Percentiles rank a stretch among this genome's conserved stretches.
Conservation (phyloP, 2,797 vertebrate genomes). For the Rhincodon typus region DNA sequence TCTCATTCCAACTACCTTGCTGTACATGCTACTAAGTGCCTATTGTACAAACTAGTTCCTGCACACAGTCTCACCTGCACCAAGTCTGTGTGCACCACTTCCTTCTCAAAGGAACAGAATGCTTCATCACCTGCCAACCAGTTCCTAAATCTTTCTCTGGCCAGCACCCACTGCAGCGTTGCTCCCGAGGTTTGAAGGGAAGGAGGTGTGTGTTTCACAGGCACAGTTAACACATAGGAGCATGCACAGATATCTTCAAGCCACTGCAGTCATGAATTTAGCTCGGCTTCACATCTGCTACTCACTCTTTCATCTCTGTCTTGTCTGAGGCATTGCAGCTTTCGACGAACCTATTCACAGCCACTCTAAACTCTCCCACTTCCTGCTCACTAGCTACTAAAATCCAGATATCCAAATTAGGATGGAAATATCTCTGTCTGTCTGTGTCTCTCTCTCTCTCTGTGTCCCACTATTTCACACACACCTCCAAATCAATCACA, state of each 20-base stretch:
- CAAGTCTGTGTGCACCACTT: not conserved
- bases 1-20: too few species aligned
- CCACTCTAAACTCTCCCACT: not conserved
- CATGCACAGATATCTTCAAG: not conserved
- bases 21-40: not conserved
- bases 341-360: not conserved
- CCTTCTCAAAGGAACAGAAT: not conserved
- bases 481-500: too few species aligned
- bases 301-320: not conserved
- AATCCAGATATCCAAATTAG: not conserved
- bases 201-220: not conserved
- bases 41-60: not conserved
- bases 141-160: not conserved
- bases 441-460: not conserved
- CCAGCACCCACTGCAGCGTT: not conserved
- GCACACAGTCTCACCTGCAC: not conserved
- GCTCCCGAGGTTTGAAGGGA: not conserved
- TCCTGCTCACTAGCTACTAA: not conserved
- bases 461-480: too few species aligned
- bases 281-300: not conserved
- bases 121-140: not conserved
- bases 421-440: not conserved
- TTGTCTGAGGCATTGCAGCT: not conserved
- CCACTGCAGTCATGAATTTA: not conserved
- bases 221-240: not conserved